phyloP scores from a whole-genome alignment of 2,113 vertebrate genomes.

The Sander lucioperca region DNA sequence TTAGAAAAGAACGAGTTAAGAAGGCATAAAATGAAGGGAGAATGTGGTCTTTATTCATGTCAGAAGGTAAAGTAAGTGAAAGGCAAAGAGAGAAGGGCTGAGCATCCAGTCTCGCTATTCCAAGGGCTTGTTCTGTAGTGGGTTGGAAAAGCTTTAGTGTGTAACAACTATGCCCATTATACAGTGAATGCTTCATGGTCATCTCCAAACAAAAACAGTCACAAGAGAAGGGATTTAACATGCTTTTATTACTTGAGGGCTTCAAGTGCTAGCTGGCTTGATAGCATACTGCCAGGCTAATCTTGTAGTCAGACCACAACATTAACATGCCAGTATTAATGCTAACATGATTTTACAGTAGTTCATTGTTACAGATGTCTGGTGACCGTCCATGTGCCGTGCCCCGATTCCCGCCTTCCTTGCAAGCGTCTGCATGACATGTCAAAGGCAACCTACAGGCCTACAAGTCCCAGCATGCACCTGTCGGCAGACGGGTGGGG shows the following conservation, averaged over 20 bases:
- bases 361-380: constrained; percentile 41
- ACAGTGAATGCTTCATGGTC: not conserved
- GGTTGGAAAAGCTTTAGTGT: constrained; percentile 42
- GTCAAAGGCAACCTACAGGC: constrained; percentile 22
- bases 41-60: not conserved
- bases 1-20: not conserved
- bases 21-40: not conserved
- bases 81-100: not conserved
- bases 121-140: constrained; percentile 63
- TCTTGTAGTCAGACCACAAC: constrained; percentile 22
- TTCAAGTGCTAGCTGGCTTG: constrained; percentile 25
- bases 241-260: constrained; percentile 13
- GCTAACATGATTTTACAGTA: constrained; percentile 23
- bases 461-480: constrained; percentile 74
- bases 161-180: not conserved
- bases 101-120: constrained; percentile 47
- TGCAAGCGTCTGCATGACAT: constrained; percentile 44
- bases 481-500: constrained; percentile 39
- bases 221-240: constrained; percentile 11
- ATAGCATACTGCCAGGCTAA: constrained; percentile 38
- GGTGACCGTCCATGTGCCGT: constrained; percentile 37
- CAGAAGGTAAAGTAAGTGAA: constrained; percentile 24
- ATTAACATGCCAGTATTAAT: constrained; percentile 48
- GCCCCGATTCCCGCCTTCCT: not conserved
- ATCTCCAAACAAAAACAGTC: not conserved